A percentile compares a stretch with the other conserved stretches of the same genome.
These are phyloP conservation scores for Smutsia gigantea DNA, from an alignment of 2,797 vertebrate species.

Conservation along the genomic window DNA sequence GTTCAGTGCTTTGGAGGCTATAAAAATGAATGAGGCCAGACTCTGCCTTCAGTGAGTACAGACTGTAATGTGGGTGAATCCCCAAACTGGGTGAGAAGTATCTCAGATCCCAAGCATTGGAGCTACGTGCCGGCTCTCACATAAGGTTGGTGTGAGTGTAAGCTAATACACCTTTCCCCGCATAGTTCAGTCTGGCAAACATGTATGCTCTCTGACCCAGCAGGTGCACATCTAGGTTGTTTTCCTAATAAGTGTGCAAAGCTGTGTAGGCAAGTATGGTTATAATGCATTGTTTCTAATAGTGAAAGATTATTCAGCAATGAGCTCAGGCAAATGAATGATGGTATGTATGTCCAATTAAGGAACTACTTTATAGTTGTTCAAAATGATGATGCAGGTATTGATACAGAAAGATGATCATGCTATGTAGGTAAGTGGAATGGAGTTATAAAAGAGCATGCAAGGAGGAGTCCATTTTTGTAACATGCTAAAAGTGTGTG, in stretches of 20 bases:
- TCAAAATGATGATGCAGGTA: neutral
- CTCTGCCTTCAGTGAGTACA: neutral
- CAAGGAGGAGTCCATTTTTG: neutral
- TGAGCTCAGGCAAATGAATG: neutral
- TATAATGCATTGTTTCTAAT: neutral
- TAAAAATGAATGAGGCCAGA: neutral
- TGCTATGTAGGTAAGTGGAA: neutral
- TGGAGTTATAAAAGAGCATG: constrained; percentile 16
- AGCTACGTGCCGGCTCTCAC: neutral
- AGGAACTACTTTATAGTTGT: neutral
- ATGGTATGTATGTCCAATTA: neutral
- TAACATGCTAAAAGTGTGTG: neutral
- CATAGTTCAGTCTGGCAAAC: neutral
- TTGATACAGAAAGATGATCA: neutral
- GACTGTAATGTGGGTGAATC: neutral
- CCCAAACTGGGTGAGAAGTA: neutral
- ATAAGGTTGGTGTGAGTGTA: neutral
- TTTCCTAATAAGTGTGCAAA: neutral
- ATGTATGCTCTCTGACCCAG: neutral
- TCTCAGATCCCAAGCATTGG: neutral
- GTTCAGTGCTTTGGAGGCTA: neutral
- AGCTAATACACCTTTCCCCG: neutral
- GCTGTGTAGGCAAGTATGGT: neutral
- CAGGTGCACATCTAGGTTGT: neutral
- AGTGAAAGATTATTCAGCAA: neutral